These are phyloP conservation scores for Xenus cinereus DNA, from an alignment of 2,113 vertebrate genomes.

Conservation along the genomic window DNA sequence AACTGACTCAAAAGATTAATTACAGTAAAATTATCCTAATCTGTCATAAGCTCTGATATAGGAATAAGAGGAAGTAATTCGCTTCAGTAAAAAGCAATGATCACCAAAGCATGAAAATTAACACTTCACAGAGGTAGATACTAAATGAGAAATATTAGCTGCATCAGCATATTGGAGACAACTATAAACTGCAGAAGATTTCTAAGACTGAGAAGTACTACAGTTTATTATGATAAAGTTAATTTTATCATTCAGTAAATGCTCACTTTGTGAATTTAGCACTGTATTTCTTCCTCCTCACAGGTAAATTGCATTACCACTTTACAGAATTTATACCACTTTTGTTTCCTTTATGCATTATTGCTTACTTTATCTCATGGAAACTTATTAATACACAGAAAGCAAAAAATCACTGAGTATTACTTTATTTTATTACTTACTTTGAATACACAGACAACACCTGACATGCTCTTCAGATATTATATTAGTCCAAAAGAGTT, in stretches of 20 bases:
- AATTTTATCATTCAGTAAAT: neutral
- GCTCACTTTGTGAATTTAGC: slow-evolving; percentile 1
- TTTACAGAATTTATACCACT: neutral
- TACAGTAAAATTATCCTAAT: slow-evolving; percentile 49
- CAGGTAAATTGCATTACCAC: neutral
- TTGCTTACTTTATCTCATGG: slow-evolving; percentile 13
- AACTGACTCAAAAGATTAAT: slow-evolving; percentile 48
- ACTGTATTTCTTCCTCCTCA: neutral
- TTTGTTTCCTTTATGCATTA: neutral
- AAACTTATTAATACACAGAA: slow-evolving; percentile 17
- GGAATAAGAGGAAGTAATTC: slow-evolving; percentile 36
- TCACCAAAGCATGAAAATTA: slow-evolving; percentile 61
- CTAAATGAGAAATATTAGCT: slow-evolving; percentile 57
- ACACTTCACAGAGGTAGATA: slow-evolving; percentile 50
- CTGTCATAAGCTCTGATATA: slow-evolving; percentile 36
- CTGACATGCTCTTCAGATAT: slow-evolving; percentile 45
- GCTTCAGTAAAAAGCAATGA: slow-evolving; percentile 45
- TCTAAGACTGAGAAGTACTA: neutral
- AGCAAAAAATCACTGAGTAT: neutral
- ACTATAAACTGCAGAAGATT: slow-evolving; percentile 3
- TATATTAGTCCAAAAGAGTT: slow-evolving; percentile 13
- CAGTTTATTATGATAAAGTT: slow-evolving; percentile 21
- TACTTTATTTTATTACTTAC: neutral
- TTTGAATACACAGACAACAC: neutral
- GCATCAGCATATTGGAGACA: slow-evolving; percentile 38